Evolutionary conservation across 2,113 vertebrate genomes (phyloP), one percentile per base, ranked within the genome.

Genomic region (Pseudorhombus dupliciocellatus): DNA sequence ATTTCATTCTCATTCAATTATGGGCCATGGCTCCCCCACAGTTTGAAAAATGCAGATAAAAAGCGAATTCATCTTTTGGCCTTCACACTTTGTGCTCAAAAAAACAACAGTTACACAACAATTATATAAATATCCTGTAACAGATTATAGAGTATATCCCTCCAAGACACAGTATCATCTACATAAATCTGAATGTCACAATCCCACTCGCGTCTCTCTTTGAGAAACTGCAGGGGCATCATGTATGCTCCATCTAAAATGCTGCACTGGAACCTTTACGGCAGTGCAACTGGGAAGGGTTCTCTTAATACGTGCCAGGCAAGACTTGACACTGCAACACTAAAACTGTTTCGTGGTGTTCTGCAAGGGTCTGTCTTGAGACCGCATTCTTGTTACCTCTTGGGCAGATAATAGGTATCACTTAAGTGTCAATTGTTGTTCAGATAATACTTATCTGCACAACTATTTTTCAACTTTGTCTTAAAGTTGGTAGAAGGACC

Each of bases 1-100:
- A 65, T 50, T 85, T 84, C 57, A 51, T 75, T 87, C 77, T 59
- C 64, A 80, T 86, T 81, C 77, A 73, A 77, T 81, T 64, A 37
- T 69, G 53, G 71, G 48, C 48, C 66, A 48, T 31, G 30, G 72
- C 63, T 71, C 52, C 37, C 64, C 52, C 52, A 56, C 28, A 24
- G 78, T 37, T 66, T 63, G 64, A 64, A 70, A 74, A 65, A 76
- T 77, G 51, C 61, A 44, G 11, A 75, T 48, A 44, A 22, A 83
- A 63, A 60, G 34, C 53, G 0, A 65, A 76, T 83, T 55, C 22
- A 70, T 87, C 51, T 48, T 52, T 66, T 59, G 53, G 71, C 55
- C 60, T 66, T 24, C 56, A 30, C 30, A 20, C 28, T 55, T 55
- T n/a, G 2, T 60, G 31, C 31, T 61, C 4, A 70, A 74, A 57